These are phyloP conservation scores for Anolis sagrei DNA, from an alignment of 2,113 vertebrate genomes.

Conservation along the genomic window DNA sequence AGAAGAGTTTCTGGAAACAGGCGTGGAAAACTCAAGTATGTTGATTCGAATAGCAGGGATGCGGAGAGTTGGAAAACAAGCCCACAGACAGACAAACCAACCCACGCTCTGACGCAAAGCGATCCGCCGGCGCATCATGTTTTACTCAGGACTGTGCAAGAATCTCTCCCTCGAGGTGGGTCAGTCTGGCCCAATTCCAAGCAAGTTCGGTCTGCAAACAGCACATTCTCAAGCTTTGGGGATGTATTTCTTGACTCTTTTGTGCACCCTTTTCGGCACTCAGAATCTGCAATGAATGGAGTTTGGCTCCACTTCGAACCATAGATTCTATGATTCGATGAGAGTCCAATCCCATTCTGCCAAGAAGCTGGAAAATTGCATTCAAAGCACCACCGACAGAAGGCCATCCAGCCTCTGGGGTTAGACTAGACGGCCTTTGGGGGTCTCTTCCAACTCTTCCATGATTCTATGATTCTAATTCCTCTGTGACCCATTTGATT, in stretches of 20 bases:
- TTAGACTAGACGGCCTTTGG: no score
- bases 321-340: no score
- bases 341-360: no score
- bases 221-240: constrained; percentile 5
- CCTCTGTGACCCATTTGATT: no score
- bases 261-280: neutral
- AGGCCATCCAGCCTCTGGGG: no score
- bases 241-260: neutral
- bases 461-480: no score
- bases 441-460: no score
- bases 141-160: constrained; percentile 28
- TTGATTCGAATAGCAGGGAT: constrained; percentile 53
- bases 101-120: constrained; percentile 26
- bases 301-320: no score
- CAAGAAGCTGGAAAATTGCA: no score
- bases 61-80: constrained; percentile 18
- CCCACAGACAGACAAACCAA: neutral
- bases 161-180: neutral
- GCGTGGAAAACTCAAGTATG: constrained; percentile 34
- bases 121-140: constrained; percentile 9
- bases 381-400: no score
- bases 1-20: constrained; percentile 41
- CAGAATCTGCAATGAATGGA: neutral
- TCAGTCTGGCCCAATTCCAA: constrained; percentile 7
- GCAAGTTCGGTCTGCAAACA: neutral